Evolutionary conservation across 2,113 vertebrate genomes (phyloP), one percentile per base, ranked within the genome.

Genomic region (Nesoenas mayeri): DNA sequence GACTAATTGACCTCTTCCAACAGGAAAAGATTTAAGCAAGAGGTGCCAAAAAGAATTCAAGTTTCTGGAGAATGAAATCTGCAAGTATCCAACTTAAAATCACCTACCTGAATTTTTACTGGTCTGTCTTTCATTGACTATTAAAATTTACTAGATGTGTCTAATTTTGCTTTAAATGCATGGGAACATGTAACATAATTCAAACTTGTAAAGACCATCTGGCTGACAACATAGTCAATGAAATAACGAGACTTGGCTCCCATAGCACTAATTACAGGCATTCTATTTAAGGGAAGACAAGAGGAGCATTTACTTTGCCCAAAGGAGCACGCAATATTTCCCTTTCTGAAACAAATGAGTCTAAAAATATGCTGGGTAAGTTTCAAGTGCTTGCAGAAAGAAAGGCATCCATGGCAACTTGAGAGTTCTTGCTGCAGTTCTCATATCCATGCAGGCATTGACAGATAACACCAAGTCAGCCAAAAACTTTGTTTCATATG

Each of bases 11-110:
- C 95, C 93, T 98, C 92, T 99, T 98, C 98, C 98, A 98, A 98
- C 99, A 99, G 98, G 99, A 73, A 99, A 99, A 98, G 98, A 98
- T 96, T 98, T 99, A 99, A 99, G 98, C 98, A 99, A 99, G 99
- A 98, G 98, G 97, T 98, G 98, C 98, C 98, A 98, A 97, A 99
- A 98, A 97, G 98, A 99, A 97, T 94, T 97, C 36, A 91, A 98
- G 97, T 97, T 99, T 96, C 98, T 98, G 98, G 98, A 98, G 98
- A 98, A 97, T 98, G 97, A 98, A 98, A 98, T 98, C 98, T 99
- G 99, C 99, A 99, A 99, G 99, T 99, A 99, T 99, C 98, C 97
- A 88, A 89, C 96, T 95, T 97, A 95, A 81, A 95, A 95, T 97
- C 97, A 83, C 89, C 95, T 96, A 51, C 88, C 88, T 22, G 20